phyloP scores from a whole-genome alignment of 2,888 invertebrate species.

The Lasioglossum oenotherae region DNA sequence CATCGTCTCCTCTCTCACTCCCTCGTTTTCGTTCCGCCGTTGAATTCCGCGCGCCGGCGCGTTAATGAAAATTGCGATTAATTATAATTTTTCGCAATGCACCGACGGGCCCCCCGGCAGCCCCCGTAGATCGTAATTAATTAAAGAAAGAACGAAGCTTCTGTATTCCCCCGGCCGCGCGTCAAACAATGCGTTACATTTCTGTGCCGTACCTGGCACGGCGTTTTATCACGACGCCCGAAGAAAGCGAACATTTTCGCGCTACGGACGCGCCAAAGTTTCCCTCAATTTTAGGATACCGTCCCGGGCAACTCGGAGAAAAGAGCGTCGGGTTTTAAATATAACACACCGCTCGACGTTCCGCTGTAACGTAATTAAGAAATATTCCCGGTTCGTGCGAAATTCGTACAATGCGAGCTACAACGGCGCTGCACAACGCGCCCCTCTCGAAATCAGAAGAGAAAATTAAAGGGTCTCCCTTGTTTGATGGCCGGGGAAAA shows the following conservation, averaged over 20 bases:
- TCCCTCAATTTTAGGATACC: slow-evolving; percentile 41
- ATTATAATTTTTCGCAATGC: slow-evolving; percentile 54
- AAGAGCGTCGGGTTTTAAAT: slow-evolving; percentile 13
- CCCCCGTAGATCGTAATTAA: slow-evolving; percentile 47
- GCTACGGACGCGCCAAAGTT: slow-evolving; percentile 16
- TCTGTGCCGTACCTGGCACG: neutral
- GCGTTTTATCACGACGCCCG: slow-evolving; percentile 17
- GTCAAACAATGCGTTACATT: slow-evolving; percentile 49
- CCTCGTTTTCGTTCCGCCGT: slow-evolving; percentile 1
- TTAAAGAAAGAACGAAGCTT: slow-evolving; percentile 48
- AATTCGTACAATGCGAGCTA: neutral
- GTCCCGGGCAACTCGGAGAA: neutral
- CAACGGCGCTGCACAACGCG: neutral
- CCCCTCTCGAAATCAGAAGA: neutral
- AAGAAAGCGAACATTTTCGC: slow-evolving; percentile 25
- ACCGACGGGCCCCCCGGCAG: neutral
- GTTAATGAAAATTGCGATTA: slow-evolving; percentile 54
- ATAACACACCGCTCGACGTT: neutral
- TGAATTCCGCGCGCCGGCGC: slow-evolving; percentile 31
- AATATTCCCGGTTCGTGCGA: slow-evolving; percentile 27
- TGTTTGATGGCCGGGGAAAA: neutral
- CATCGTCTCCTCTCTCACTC: neutral
- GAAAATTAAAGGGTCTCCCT: neutral
- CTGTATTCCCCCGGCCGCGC: slow-evolving; percentile 13
- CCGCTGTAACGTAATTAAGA: slow-evolving; percentile 32